Evolutionary conservation across 2,797 vertebrate species (phyloP), one percentile per base, ranked within the genome.

Genomic region (Gallinago stenura): DNA sequence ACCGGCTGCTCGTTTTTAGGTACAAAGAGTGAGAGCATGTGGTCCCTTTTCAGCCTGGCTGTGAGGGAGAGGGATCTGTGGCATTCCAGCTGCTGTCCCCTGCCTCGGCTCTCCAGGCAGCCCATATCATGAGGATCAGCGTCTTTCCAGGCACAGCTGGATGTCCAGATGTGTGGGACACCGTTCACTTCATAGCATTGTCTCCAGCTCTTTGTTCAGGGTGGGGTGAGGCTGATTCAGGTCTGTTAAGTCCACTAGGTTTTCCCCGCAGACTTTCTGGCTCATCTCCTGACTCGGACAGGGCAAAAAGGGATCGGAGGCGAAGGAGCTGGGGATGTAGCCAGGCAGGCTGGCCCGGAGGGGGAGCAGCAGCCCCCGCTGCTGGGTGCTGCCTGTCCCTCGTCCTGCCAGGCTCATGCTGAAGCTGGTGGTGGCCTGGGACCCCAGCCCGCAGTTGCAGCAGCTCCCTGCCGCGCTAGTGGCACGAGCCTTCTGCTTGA

Each of bases 401-500:
- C 98, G 98, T 24, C 98, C 98, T 4, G 98, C 97, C 1, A 98
- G 98, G 48, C 99, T 98, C 0, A 98, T 98, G 88, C 99, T 99
- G 90, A 99, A 97, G n/a, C 99, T 97, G 3, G 84, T 31, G 82
- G 93, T 99, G 60, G 98, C 98, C 92, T 99, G 99, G 12, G 99
- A 99, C 41, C 98, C 98, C 98, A 99, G 98, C 0, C 99, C 99
- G 3, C 99, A 98, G 0, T 99, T 99, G 89, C 88, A 95, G 83
- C 85, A 97, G 98, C 99, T 99, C 95, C 99, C 99, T 0, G 98
- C 99, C 86, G 98, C 99, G 43, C 99, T 99, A 77, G 98, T 99
- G 2, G 98, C 99, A 11, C 99, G 98, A 1, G 98, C 98, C 97
- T 99, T 99, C 87, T 99, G 98, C 97, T 99, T 99, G 95, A 99